Base-by-base conservation (phyloP, 2,113 vertebrate species). In the Pleuronectes platessa region DNA sequence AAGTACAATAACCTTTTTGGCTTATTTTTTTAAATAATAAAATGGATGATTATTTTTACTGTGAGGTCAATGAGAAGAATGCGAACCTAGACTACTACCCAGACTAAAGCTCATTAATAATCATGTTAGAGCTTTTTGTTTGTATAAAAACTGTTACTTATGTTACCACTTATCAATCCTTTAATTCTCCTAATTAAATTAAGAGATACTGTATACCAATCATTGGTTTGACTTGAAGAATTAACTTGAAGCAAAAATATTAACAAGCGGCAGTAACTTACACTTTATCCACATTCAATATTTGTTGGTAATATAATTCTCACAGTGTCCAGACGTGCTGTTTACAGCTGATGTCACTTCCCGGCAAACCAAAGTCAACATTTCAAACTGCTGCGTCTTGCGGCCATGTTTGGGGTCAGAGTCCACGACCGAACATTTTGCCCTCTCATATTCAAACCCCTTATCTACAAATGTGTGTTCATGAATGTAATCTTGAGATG, bases 381-480 rank as follows among this genome's bases (percentile, higher is more conserved):
- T 67, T 63, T 81, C 23, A 66, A 72, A 60, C 60, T 40, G 12
- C 13, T 49, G 40, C 12, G 3, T 42, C 40, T 42, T 42, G 12
- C 3, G 2, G 23, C 14, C 10, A 45, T 60, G 31, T 60, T 47
- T 54, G 23, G 4, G 0, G 17, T 23, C 2, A 2, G n/a, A 37
- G 59, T 54, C 58, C 23, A 11, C 21, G 23, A 68, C 61, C n/a
- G 31, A 61, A 9, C 23, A 61, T 42, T 7, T 14, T 18, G 2
- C 40, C 31, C 17, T 53, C 9, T 6, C 3, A 55, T 4, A 54
- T 61, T 0, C 2, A 31, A 27, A 63, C 40, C 17, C 53, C 49
- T 77, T 71, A 76, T 68, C 58, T 26, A 4, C 37, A 68, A 2
- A 56, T 68, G 26, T 71, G 66, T 21, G 15, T 61, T 26, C 49